These are phyloP conservation scores for Entelurus aequoreus DNA, from an alignment of 2,113 vertebrate species.

Conservation along the genomic window DNA sequence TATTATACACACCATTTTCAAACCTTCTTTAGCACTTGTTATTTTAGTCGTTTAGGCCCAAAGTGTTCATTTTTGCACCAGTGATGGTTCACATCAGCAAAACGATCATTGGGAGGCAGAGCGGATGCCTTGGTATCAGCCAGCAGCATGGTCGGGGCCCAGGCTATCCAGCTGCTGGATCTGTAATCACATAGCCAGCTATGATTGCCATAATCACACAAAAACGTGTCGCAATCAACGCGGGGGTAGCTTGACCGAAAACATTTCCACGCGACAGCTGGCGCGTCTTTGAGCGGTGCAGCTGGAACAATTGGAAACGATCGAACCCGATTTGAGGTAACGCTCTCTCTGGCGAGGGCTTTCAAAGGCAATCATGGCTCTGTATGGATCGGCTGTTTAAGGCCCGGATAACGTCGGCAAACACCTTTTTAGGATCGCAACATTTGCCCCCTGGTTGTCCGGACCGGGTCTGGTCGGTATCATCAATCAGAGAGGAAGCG, in stretches of 20 bases:
- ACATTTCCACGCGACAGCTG: slow-evolving; percentile 35
- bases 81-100: slow-evolving; percentile 3
- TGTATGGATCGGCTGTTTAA: slow-evolving; percentile 11
- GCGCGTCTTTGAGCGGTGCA: slow-evolving; percentile 16
- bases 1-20: too few relatives aligned
- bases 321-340: slow-evolving; percentile 8
- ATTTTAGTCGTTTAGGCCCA: too few relatives aligned
- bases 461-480: slow-evolving; percentile 1
- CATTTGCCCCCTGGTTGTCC: slow-evolving; percentile 30
- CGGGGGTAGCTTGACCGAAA: slow-evolving; percentile 34
- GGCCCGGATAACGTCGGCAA: slow-evolving; percentile 9
- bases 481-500: slow-evolving; percentile 48
- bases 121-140: too few relatives aligned
- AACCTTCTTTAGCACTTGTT: too few relatives aligned
- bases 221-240: slow-evolving; percentile 31
- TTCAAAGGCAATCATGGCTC: slow-evolving; percentile 18
- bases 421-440: not conserved
- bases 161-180: slow-evolving; percentile 44
- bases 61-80: not conserved
- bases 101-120: slow-evolving; percentile 3
- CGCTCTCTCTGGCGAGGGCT: slow-evolving; percentile 16
- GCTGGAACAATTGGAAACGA: slow-evolving; percentile 30
- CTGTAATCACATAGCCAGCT: slow-evolving; percentile 8
- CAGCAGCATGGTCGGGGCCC: slow-evolving; percentile 19
- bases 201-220: slow-evolving; percentile 52